Evolutionary conservation across 1,140 invertebrate genomes (phyloP), one percentile per base, ranked within the genome.

Genomic region (Trichoplusia ni): DNA sequence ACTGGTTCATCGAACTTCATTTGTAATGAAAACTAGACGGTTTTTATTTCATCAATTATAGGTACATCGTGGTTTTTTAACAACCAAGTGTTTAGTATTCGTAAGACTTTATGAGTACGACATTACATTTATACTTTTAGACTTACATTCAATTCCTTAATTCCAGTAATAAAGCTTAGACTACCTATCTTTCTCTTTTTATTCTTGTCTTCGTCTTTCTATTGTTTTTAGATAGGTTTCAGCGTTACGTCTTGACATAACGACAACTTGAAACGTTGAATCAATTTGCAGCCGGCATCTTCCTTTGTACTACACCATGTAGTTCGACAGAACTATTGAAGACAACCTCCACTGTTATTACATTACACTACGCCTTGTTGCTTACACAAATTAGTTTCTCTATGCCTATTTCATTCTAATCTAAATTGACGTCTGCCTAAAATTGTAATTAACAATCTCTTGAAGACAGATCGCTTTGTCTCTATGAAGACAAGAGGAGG

Each of bases 161-260:
- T n/a, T n/a, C n/a, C n/a, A n/a, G n/a, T n/a, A n/a, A n/a, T n/a
- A n/a, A n/a, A n/a, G n/a, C n/a, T n/a, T n/a, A n/a, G n/a, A n/a
- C n/a, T n/a, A n/a, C n/a, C n/a, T n/a, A n/a, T n/a, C 9, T 35
- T 35, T 35, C 5, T 35, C 3, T 35, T 9, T 13, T n/a, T n/a
- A n/a, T n/a, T n/a, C n/a, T n/a, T n/a, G n/a, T n/a, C n/a, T n/a
- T n/a, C n/a, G n/a, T n/a, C n/a, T n/a, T n/a, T n/a, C n/a, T n/a
- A n/a, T n/a, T n/a, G n/a, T n/a, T n/a, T n/a, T n/a, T n/a, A 37
- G 23, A 54, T 54, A 21, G 49, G 51, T 27, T 27, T 54, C 40
- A 35, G 51, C 33, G 16, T 6, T 38, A 21, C 21, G 19, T 25
- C 33, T 40, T 8, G 51, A n/a, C 33, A 19, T 38, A 54, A 54